Conservation (phyloP, 2,113 vertebrate species). For the Pachyramphus minor region DNA sequence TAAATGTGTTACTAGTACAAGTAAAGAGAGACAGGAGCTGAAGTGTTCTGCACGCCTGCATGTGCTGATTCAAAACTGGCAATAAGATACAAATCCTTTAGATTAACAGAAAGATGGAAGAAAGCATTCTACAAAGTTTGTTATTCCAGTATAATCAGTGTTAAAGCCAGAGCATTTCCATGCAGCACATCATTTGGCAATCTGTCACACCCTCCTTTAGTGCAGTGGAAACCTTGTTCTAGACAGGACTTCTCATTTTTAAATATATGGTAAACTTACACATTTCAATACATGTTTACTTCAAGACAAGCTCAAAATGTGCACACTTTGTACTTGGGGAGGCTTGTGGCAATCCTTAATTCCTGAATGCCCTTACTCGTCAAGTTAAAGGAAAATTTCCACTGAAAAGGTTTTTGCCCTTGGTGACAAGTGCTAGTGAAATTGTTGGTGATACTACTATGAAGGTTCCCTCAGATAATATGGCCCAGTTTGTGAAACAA, state of each 20-base stretch:
- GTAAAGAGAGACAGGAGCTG: not conserved
- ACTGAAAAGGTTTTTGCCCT: not conserved
- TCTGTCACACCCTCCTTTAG: not conserved
- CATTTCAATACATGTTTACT: not conserved
- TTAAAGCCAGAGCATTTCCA: not conserved
- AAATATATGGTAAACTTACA: not conserved
- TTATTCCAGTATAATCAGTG: not conserved
- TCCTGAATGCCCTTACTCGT: not conserved
- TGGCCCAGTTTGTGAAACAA: not conserved
- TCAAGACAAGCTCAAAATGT: not conserved
- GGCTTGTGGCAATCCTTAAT: not conserved
- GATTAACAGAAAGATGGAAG: not conserved
- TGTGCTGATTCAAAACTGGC: not conserved
- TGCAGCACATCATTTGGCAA: rapidly evolving
- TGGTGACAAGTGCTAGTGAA: not conserved
- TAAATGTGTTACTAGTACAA: not conserved
- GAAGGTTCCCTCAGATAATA: not conserved
- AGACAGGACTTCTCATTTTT: not conserved
- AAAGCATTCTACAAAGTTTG: not conserved
- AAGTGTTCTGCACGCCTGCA: not conserved
- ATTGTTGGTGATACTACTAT: not conserved
- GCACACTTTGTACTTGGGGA: not conserved
- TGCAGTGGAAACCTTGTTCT: not conserved
- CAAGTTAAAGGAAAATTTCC: not conserved
- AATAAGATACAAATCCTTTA: not conserved